Conservation (phyloP, 2,797 vertebrate species). For the Adrianichthys oophorus region DNA sequence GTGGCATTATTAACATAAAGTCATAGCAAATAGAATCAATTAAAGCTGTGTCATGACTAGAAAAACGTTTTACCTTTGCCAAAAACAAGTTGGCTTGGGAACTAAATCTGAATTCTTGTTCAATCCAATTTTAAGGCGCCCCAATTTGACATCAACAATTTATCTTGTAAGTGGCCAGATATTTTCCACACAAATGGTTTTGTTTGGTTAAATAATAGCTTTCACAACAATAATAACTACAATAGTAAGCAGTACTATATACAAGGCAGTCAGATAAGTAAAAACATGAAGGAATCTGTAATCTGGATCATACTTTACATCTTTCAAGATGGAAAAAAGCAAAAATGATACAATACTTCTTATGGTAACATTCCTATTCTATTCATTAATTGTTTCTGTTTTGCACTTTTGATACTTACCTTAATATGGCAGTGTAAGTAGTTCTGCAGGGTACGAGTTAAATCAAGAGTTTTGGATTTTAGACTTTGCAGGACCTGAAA, state of each 20-base stretch:
- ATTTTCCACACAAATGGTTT: too few relatives aligned
- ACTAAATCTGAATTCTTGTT: too few relatives aligned
- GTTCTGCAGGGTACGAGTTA: conserved; percentile 77
- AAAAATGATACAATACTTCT: background rate
- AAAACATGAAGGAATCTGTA: background rate
- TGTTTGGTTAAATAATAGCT: too few relatives aligned
- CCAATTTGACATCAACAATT: too few relatives aligned
- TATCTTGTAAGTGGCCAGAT: too few relatives aligned
- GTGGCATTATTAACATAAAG: conserved; percentile 55
- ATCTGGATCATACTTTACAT: too few relatives aligned
- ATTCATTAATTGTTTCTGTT: background rate
- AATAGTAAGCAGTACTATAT: background rate
- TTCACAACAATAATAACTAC: background rate
- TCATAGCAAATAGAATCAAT: conserved; percentile 48
- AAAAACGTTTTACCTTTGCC: too few relatives aligned
- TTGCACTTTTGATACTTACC: conserved; percentile 70
- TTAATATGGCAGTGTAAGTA: conserved; percentile 75
- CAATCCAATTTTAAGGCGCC: too few relatives aligned
- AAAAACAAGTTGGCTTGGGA: too few relatives aligned
- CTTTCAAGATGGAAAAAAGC: background rate
- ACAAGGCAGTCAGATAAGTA: background rate
- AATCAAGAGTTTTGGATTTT: conserved; percentile 70
- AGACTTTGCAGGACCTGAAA: conserved; percentile 70
- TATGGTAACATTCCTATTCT: too few relatives aligned
- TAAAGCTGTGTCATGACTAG: conserved; percentile 39